Evolutionary conservation across 2,113 vertebrate species (phyloP).

Genomic region (Erythrocercus mccallii): DNA sequence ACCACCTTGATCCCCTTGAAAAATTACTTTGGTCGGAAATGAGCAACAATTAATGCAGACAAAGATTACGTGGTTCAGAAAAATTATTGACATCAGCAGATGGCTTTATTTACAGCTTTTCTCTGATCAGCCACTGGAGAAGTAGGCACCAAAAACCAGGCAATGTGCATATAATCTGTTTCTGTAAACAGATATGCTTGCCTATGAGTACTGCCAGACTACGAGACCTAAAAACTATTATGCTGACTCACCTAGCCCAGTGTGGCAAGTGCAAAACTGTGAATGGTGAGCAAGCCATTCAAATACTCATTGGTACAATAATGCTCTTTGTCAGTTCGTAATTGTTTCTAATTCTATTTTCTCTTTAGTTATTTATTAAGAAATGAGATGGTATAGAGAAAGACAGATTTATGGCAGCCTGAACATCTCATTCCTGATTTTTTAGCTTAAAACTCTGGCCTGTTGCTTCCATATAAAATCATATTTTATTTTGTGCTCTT

Average conservation of each 20-base stretch:
- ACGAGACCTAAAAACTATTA: neutral
- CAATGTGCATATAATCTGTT: neutral
- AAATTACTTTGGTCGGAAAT: neutral
- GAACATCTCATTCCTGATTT: neutral
- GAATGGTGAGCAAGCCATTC: neutral
- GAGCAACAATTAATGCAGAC: neutral
- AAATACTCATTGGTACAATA: neutral
- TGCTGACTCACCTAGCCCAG: neutral
- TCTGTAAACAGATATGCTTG: neutral
- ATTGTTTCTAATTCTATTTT: neutral
- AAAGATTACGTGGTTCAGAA: conserved; percentile 22
- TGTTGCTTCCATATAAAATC: neutral
- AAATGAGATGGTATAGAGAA: neutral
- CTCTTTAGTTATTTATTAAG: neutral
- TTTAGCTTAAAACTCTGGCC: neutral
- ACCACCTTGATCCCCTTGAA: neutral
- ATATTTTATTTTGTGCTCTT: neutral
- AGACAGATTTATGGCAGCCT: neutral
- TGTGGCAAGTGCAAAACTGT: neutral
- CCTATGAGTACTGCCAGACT: neutral
- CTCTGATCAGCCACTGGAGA: neutral
- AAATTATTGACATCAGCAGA: conserved; percentile 28
- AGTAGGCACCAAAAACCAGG: neutral
- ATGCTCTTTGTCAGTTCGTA: neutral
- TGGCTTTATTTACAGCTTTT: conserved; percentile 32